A percentile compares a stretch with the other conserved stretches of the same genome.
Evolutionary conservation across 2,888 invertebrate genomes (phyloP).

Genomic region (Mimas tiliae): DNA sequence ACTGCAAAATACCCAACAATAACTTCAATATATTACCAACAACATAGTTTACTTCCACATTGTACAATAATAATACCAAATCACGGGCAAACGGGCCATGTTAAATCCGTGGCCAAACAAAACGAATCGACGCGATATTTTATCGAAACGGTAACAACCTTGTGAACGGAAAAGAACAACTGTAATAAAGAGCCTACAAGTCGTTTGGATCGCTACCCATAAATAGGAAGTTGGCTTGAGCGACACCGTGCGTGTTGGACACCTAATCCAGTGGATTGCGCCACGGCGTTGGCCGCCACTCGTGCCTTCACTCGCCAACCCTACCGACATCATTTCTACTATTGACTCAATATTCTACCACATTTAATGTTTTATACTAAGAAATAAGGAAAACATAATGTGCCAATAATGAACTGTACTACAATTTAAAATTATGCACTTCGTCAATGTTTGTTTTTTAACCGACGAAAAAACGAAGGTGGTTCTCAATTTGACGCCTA

Average conservation of each 20-base stretch:
- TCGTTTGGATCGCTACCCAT: conserved; percentile 79
- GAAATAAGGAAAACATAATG: neutral
- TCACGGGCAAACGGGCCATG: conserved; percentile 35
- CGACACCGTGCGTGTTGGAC: conserved; percentile 73
- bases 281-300: conserved; percentile 53
- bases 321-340: conserved; percentile 63
- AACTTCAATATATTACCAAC: conserved; percentile 7
- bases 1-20: neutral
- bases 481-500: no score
- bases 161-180: conserved; percentile 80
- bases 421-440: no score
- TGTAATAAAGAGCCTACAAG: conserved; percentile 84
- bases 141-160: conserved; percentile 71
- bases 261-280: conserved; percentile 78
- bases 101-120: conserved; percentile 58
- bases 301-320: conserved; percentile 45
- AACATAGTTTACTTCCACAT: conserved; percentile 20
- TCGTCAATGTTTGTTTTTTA: no score
- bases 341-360: conserved; percentile 60
- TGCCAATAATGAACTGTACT: neutral
- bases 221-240: conserved; percentile 68
- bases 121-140: conserved; percentile 71
- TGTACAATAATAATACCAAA: conserved; percentile 3
- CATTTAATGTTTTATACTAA: conserved; percentile 2
- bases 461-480: no score